phyloP scores from a whole-genome alignment of 1,140 invertebrate species.

The Drosophila repleta region DNA sequence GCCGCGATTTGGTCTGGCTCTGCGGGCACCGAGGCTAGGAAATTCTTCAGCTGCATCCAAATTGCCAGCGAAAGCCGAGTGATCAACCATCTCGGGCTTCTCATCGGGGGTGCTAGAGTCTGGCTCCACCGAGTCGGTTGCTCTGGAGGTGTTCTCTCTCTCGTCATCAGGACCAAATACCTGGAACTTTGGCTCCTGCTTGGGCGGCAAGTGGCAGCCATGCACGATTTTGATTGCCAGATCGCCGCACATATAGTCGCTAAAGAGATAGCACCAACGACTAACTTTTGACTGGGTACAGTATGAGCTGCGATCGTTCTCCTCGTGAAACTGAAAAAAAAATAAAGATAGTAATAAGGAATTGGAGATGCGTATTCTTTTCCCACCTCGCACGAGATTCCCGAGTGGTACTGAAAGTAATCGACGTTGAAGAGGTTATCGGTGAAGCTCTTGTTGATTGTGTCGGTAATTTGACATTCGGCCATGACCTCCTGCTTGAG shows the following conservation, averaged over 20 bases:
- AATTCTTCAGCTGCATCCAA: slow-evolving; percentile 19
- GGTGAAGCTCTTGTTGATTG: slow-evolving; percentile 46
- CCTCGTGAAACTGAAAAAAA: slow-evolving; percentile 61
- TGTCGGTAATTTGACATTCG: slow-evolving; percentile 28
- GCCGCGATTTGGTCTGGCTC: neutral
- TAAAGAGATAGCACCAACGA: slow-evolving; percentile 69
- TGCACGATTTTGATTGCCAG: slow-evolving; percentile 56
- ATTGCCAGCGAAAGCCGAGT: slow-evolving; percentile 11
- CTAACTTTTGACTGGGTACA: slow-evolving; percentile 65
- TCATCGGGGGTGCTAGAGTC: neutral
- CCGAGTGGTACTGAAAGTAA: slow-evolving; percentile 60
- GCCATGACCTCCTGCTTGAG: slow-evolving; percentile 58
- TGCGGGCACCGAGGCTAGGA: slow-evolving; percentile 28
- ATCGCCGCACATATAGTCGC: slow-evolving; percentile 70
- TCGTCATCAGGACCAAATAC: neutral
- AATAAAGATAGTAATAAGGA: neutral
- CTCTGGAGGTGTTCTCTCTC: neutral
- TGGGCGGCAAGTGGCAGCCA: slow-evolving; percentile 57
- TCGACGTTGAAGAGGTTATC: slow-evolving; percentile 55
- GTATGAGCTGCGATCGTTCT: slow-evolving; percentile 64
- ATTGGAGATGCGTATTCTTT: neutral
- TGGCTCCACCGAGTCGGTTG: neutral
- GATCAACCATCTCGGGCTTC: slow-evolving; percentile 22
- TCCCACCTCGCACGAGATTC: slow-evolving; percentile 65
- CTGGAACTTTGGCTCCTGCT: slow-evolving; percentile 26